Evolutionary conservation across 2,797 vertebrate genomes (phyloP).

Genomic region (Lacerta viridis): DNA sequence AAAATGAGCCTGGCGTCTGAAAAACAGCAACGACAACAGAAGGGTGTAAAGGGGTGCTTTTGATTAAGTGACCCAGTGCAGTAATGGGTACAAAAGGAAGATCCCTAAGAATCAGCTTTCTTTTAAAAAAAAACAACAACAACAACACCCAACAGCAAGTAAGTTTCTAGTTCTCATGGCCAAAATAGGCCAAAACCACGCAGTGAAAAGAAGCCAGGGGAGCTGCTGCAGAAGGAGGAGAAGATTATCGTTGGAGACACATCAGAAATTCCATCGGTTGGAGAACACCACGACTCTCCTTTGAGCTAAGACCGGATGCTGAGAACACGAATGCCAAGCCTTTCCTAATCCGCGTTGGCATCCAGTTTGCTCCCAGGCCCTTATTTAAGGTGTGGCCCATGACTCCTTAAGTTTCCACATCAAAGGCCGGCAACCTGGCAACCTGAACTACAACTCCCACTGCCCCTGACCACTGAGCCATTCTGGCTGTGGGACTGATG

Average conservation of each 20-base stretch:
- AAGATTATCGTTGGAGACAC: not conserved
- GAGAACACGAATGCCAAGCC: too few relatives aligned
- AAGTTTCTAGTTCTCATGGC: not conserved
- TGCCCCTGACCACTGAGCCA: too few relatives aligned
- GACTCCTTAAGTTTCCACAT: too few relatives aligned
- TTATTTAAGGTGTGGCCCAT: too few relatives aligned
- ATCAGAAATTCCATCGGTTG: not conserved
- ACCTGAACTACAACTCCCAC: too few relatives aligned
- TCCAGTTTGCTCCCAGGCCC: too few relatives aligned
- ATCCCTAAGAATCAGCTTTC: not conserved
- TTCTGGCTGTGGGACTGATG: too few relatives aligned
- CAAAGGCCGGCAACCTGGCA: too few relatives aligned
- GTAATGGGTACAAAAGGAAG: not conserved
- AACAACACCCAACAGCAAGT: not conserved
- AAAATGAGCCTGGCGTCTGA: not conserved
- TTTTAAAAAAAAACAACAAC: not conserved
- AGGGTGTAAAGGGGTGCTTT: not conserved
- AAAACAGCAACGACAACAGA: not conserved
- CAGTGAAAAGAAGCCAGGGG: not conserved
- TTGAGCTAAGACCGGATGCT: not conserved
- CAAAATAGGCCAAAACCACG: not conserved
- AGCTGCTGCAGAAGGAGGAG: not conserved
- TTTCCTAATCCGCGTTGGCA: not conserved
- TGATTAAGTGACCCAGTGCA: not conserved
- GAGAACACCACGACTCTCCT: not conserved